Percentiles rank a stretch among this genome's conserved stretches.
These are phyloP conservation scores for Cheilinus undulatus DNA, from an alignment of 2,113 vertebrate species.

Conservation along the genomic window DNA sequence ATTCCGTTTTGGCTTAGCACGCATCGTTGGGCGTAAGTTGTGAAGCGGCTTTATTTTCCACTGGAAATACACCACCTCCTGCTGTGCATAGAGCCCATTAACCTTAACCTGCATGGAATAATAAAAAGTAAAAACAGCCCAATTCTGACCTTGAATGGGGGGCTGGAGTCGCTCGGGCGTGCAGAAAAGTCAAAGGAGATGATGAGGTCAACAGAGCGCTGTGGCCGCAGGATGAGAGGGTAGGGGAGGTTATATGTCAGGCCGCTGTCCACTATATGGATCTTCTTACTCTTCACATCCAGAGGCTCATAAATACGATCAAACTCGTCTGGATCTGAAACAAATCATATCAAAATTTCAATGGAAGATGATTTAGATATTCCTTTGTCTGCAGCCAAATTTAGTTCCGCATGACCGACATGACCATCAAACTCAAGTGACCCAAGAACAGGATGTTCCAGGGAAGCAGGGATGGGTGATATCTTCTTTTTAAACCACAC, in stretches of 20 bases:
- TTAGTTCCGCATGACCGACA: not conserved
- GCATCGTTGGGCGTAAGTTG: too few species aligned
- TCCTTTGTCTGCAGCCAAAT: not conserved
- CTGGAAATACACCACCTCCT: too few species aligned
- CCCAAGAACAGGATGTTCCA: not conserved
- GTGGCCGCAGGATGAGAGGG: slow-evolving; percentile 91
- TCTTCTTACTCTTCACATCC: slow-evolving; percentile 98
- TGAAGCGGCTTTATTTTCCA: too few species aligned
- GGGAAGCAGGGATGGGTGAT: not conserved
- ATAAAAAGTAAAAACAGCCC: not conserved
- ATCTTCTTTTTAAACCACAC: slow-evolving; percentile 4
- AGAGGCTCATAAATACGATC: slow-evolving; percentile 96
- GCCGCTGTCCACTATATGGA: slow-evolving; percentile 97
- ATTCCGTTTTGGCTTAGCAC: too few species aligned
- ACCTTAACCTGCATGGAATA: too few species aligned
- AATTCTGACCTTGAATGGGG: slow-evolving; percentile 93
- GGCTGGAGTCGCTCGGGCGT: slow-evolving; percentile 94
- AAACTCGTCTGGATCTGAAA: slow-evolving; percentile 95
- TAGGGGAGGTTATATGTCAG: slow-evolving; percentile 97
- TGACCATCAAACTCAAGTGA: not conserved
- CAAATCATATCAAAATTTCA: not conserved
- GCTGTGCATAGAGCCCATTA: too few species aligned
- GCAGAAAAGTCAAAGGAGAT: slow-evolving; percentile 98
- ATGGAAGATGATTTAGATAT: not conserved
- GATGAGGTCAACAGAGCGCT: slow-evolving; percentile 92